A percentile compares a stretch with the other conserved stretches of the same genome.
These are phyloP conservation scores for Pocillopora damicornis DNA, from an alignment of 64 coral and sea anemone species.

Conservation along the genomic window DNA sequence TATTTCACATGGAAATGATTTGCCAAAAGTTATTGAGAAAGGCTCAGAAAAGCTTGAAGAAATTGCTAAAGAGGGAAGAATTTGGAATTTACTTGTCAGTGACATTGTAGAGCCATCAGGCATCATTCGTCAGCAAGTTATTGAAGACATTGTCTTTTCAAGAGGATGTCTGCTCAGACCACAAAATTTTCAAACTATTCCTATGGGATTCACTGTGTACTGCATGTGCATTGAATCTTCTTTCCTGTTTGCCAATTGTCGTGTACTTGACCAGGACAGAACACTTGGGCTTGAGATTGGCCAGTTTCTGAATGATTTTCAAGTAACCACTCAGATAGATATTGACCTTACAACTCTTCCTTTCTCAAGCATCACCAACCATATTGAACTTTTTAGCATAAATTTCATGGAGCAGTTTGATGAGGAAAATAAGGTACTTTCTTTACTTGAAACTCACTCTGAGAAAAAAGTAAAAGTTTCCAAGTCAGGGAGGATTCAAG, in stretches of 20 bases:
- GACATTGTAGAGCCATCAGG: slow-evolving; percentile 84
- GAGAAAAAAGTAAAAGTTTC: slow-evolving; percentile 52
- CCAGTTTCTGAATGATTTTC: slow-evolving; percentile 84
- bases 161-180: slow-evolving; percentile 76
- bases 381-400: slow-evolving; percentile 49
- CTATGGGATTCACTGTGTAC: slow-evolving; percentile 53
- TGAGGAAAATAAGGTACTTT: slow-evolving; percentile 56
- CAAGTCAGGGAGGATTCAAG: slow-evolving; percentile 68
- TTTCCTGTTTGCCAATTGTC: slow-evolving; percentile 44
- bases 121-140: slow-evolving; percentile 62
- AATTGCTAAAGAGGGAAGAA: slow-evolving; percentile 48
- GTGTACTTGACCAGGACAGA: slow-evolving; percentile 41
- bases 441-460: slow-evolving; percentile 58
- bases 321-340: slow-evolving; percentile 81
- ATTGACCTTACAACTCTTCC: slow-evolving; percentile 67
- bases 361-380: slow-evolving; percentile 47
- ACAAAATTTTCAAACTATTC: slow-evolving; percentile 49
- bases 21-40: slow-evolving; percentile 22
- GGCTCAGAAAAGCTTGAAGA: slow-evolving; percentile 51
- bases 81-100: slow-evolving; percentile 65
- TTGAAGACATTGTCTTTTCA: slow-evolving; percentile 94
- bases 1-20: slow-evolving; percentile 14
- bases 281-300: slow-evolving; percentile 87
- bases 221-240: slow-evolving; percentile 77
- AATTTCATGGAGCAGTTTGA: slow-evolving; percentile 56